Percentiles rank a stretch among this genome's conserved stretches.
These are phyloP conservation scores for Podarcis siculus DNA, from an alignment of 2,797 vertebrate genomes.

Conservation along the genomic window DNA sequence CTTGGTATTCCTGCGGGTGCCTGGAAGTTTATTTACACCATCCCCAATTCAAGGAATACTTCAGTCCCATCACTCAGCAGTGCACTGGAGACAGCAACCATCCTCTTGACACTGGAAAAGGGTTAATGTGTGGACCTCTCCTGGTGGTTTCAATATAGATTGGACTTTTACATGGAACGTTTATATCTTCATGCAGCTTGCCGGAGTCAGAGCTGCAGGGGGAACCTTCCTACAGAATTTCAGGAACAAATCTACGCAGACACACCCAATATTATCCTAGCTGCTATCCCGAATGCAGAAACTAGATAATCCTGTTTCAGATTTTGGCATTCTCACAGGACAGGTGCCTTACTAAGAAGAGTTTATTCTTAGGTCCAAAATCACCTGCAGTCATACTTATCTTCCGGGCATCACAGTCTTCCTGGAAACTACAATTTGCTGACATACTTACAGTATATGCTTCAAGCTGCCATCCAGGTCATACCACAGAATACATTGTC, in stretches of 20 bases:
- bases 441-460: neutral
- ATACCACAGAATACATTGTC: neutral
- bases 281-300: neutral
- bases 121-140: neutral
- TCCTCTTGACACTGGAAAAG: neutral
- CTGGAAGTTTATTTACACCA: neutral
- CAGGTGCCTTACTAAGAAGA: neutral
- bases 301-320: neutral
- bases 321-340: neutral
- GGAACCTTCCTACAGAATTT: neutral
- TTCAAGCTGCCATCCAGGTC: neutral
- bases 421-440: neutral
- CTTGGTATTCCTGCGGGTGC: too few species aligned
- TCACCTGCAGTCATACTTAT: neutral
- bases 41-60: neutral
- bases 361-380: neutral
- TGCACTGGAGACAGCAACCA: neutral
- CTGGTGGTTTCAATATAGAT: neutral
- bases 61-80: neutral
- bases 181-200: neutral
- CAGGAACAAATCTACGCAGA: neutral
- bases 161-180: neutral
- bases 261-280: neutral
- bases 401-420: neutral
- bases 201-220: too few species aligned